A percentile compares a stretch with the other conserved stretches of the same genome.
Evolutionary conservation across 2,888 invertebrate species (phyloP).

Genomic region (Tinea pellionella): DNA sequence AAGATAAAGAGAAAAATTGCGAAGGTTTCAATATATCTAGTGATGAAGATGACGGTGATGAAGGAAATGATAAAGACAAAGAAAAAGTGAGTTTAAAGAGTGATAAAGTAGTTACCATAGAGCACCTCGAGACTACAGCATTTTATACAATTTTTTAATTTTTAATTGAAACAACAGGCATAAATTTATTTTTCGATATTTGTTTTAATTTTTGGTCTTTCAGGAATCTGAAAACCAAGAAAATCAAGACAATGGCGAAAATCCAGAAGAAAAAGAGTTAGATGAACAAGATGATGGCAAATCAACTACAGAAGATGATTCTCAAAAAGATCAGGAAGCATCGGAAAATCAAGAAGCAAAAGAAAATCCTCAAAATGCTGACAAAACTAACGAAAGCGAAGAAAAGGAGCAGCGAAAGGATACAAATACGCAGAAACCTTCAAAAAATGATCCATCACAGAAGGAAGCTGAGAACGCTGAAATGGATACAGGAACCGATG

Average conservation of each 20-base stretch:
- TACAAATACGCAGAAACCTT: constrained; percentile 61
- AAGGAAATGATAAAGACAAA: constrained; percentile 44
- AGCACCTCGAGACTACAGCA: too few species aligned
- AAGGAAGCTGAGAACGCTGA: constrained; percentile 62
- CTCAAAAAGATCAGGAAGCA: constrained; percentile 25
- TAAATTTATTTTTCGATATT: too few species aligned
- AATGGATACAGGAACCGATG: constrained; percentile 52
- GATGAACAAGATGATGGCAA: constrained; percentile 62
- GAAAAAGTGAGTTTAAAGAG: constrained; percentile 12
- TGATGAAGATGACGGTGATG: constrained; percentile 36
- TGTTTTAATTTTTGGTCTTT: constrained; percentile 19
- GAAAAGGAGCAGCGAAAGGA: constrained; percentile 28
- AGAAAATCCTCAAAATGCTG: constrained; percentile 49
- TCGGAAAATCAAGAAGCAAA: constrained; percentile 31
- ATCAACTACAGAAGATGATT: constrained; percentile 28
- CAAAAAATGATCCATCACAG: constrained; percentile 56
- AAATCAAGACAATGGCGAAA: constrained; percentile 44
- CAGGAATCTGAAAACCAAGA: constrained; percentile 46
- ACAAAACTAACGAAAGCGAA: constrained; percentile 35
- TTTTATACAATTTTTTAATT: too few species aligned
- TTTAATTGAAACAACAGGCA: too few species aligned
- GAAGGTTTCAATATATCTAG: constrained; percentile 60
- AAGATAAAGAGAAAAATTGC: constrained; percentile 41
- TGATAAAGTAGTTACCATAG: too few species aligned
- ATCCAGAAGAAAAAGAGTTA: constrained; percentile 33